Base-by-base conservation (phyloP, 2,113 vertebrate genomes). In the Delphinapterus leucas region DNA sequence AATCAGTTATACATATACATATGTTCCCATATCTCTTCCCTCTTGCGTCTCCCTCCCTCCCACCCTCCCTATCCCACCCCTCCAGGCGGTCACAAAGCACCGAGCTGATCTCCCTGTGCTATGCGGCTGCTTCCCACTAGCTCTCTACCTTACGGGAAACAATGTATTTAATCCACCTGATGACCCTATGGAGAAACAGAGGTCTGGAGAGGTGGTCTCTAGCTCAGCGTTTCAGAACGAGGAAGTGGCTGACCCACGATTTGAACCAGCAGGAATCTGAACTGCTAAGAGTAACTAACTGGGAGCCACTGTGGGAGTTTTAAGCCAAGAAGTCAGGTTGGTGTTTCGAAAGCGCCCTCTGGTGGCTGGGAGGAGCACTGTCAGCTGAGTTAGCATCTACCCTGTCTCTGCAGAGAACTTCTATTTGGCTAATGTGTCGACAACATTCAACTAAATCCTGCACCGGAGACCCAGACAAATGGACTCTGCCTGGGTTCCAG, bases 351-450 rank as follows among this genome's bases (percentile, higher is more conserved):
- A 7, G 76, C n/a, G 53, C 81, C 85, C 85, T 49, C 90, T 96
- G 60, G 94, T 60, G 95, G 70, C 60, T 0, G 0, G 3, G 20
- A 49, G n/a, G 49, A 11, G 77, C 81, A 31, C 4, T 12, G 41
- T 1, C 47, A 5, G 38, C 80, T 47, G 8, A 55, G 12, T 28
- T 70, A 14, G 58, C 26, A 0, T 10, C 36, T 41, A 31, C 14
- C 5, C 21, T 8, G 4, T 1, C 7, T 31, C 17, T 6, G 4
- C 3, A 1, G 13, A 36, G 8, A 4, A 15, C 8, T 11, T 5
- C 5, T 23, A 13, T 28, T 61, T 23, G 28, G 17, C 36, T 18
- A 26, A 28, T 26, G 63, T 6, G 7, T 14, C 0, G 2, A 14
- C 11, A 3, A 41, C 31, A 0, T 55, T 26, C 20, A 67, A 2